Evolutionary conservation across 2,797 vertebrate species (phyloP), one percentile per base, ranked within the genome.

Genomic region (Tinamus major): DNA sequence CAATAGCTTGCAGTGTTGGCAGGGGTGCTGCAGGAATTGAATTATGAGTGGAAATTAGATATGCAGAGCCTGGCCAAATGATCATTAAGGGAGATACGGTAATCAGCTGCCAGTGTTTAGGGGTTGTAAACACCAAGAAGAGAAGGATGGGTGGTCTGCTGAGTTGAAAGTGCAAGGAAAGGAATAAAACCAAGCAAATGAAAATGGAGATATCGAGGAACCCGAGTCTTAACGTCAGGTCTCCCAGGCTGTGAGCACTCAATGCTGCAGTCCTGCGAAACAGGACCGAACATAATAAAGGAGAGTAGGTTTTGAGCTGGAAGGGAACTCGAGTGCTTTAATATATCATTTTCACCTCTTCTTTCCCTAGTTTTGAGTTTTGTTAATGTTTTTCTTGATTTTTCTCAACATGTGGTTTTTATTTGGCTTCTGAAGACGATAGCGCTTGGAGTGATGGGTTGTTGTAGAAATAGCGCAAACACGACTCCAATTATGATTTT

Each of bases 21-120:
- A 96, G 94, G 89, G 82, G 85, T 96, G 93, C 92, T 90, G 79
- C 92, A 91, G 93, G 92, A 77, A 81, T 61, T 84, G 91, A 96
- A 42, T 95, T 96, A 95, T 92, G 91, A 33, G 82, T 96, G 93
- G 96, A 95, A 96, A 95, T 95, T 20, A 95, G 94, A 95, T 96
- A 96, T 84, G 93, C 82, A 89, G 44, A 77, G 91, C 85, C 89
- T 89, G 87, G 92, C 93, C 82, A 90, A 96, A 96, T 2, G 77
- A 90, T 96, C 95, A 96, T 95, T 95, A 92, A 91, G 93, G 94
- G 96, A 96, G 93, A 93, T 94, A 95, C 0, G 0, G 85, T 96
- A 95, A 96, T 96, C 96, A 95, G 79, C 89, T 92, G 95, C 85
- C 93, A 95, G 92, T 88, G 85, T 89, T 94, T 86, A 84, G 86